Evolutionary conservation across 2,888 invertebrate genomes (phyloP).

Genomic region (Caenorhabditis panamensis): DNA sequence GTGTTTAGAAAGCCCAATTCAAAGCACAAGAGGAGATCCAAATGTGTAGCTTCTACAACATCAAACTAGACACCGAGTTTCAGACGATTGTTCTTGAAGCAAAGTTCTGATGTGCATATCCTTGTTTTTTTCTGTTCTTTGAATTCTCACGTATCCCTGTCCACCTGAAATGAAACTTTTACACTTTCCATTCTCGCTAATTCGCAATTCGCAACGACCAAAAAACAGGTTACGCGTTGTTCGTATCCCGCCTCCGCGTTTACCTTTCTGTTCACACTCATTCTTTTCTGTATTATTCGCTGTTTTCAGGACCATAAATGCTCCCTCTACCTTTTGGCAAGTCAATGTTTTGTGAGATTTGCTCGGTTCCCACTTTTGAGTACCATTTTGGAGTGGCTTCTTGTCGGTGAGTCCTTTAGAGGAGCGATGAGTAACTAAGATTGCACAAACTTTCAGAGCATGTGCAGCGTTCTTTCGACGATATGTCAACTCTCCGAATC

Average conservation of each 20-base stretch:
- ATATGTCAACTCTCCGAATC: slow-evolving; percentile 33
- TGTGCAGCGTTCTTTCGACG: slow-evolving; percentile 46
- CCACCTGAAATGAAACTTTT: background rate
- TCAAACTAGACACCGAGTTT: background rate
- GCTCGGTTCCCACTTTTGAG: slow-evolving; percentile 2
- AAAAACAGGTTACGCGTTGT: slow-evolving; percentile 6
- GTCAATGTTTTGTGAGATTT: slow-evolving; percentile 20
- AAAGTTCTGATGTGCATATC: slow-evolving; percentile 5
- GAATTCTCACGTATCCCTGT: background rate
- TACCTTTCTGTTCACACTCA: background rate
- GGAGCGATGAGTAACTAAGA: background rate
- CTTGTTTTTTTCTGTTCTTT: too few relatives aligned
- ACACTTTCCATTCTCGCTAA: background rate
- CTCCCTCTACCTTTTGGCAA: background rate
- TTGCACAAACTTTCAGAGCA: slow-evolving; percentile 12
- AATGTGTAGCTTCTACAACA: slow-evolving; percentile 1
- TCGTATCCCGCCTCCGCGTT: background rate
- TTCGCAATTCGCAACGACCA: background rate
- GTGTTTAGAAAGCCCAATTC: slow-evolving; percentile 7
- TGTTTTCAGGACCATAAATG: too few relatives aligned
- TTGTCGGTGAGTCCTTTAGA: slow-evolving; percentile 21
- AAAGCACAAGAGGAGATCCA: slow-evolving; percentile 8
- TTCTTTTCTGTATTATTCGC: background rate
- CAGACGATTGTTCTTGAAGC: background rate
- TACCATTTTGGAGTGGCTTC: slow-evolving; percentile 29